phyloP scores from a whole-genome alignment of 1,140 invertebrate genomes.

The Periplaneta americana region DNA sequence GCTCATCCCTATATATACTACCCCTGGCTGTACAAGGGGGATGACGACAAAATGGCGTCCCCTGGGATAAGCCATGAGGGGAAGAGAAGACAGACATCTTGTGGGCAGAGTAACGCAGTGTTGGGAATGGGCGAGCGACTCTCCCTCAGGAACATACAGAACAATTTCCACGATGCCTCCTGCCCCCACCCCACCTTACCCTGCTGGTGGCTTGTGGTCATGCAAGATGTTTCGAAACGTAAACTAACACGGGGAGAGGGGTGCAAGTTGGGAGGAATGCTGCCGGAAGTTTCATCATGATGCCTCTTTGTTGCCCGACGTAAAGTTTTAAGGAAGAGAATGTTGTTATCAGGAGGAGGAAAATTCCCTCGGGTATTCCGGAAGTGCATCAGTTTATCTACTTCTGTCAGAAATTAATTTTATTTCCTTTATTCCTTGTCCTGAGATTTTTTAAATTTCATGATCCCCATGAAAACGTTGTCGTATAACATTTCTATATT shows the following conservation, averaged over 20 bases:
- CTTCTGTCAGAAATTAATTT: too few species aligned
- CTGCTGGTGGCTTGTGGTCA: neutral
- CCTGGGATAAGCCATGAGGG: conserved; percentile 9
- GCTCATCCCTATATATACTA: conserved; percentile 3
- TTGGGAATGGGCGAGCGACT: neutral
- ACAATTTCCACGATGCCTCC: neutral
- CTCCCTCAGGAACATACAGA: neutral
- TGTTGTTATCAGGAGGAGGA: too few species aligned
- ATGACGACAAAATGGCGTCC: conserved; percentile 22
- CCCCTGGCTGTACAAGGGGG: neutral
- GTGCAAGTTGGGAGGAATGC: neutral
- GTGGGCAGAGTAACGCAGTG: neutral
- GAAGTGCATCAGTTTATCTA: too few species aligned
- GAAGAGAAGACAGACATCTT: conserved; percentile 31
- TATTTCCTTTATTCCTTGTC: too few species aligned
- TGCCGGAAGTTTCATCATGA: neutral
- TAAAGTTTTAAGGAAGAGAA: too few species aligned
- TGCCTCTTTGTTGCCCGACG: too few species aligned
- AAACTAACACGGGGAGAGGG: neutral
- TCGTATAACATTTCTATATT: too few species aligned
- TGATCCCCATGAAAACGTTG: too few species aligned
- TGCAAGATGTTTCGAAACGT: neutral
- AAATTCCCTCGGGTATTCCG: too few species aligned
- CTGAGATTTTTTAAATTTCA: too few species aligned
- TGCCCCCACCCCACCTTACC: too few species aligned